Base-by-base conservation (phyloP, 2,797 vertebrate genomes). In the Astyanax mexicanus region DNA sequence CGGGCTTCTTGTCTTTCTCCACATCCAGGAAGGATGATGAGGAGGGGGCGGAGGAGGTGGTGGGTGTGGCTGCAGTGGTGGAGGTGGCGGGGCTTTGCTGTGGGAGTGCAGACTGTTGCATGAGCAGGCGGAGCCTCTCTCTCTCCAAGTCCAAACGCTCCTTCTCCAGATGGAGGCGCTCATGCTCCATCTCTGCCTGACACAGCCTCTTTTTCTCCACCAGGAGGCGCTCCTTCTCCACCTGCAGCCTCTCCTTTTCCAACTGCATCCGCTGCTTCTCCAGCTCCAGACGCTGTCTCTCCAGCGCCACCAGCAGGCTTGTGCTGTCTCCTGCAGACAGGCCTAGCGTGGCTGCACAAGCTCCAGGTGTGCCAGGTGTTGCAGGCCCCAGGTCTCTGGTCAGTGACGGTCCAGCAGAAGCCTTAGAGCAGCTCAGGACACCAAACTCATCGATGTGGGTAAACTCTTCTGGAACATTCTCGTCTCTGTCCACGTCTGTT, bases 241-340 rank as follows among this genome's bases (percentile, higher is more conserved):
- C 93, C 21, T 92, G 95, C 74, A 98, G 80, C 4, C 96, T 91
- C 71, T 98, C 96, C 0, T 93, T 93, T 81, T 98, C 96, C 4
- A 98, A 93, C 17, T 94, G 93, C 61, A 98, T 86, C 0, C 96
- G 92, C 64, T 97, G 96, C 7, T 95, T 96, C 77, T 98, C 96
- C 83, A 98, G 75, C 83, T 97, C 96, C 60, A 98, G 81, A 1
- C 96, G 94, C 85, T 97, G 96, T 79, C 95, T 98, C 90, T 98
- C 96, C 75, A 97, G 87, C 37, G 88, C 93, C 5, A 95, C 90
- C 61, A 96, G 89, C 78, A 95, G 78, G 21, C 94, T 94, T 0
- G 94, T 92, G 83, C 92, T 92, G 44, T 95, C 52, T 27, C 52
- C 52, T 54, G 91, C 88, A 1, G 45, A 45, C 25, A 78, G 67